A percentile compares a stretch with the other conserved stretches of the same genome.
These are phyloP conservation scores for Picus viridis DNA, from an alignment of 2,797 vertebrate species.

Conservation along the genomic window DNA sequence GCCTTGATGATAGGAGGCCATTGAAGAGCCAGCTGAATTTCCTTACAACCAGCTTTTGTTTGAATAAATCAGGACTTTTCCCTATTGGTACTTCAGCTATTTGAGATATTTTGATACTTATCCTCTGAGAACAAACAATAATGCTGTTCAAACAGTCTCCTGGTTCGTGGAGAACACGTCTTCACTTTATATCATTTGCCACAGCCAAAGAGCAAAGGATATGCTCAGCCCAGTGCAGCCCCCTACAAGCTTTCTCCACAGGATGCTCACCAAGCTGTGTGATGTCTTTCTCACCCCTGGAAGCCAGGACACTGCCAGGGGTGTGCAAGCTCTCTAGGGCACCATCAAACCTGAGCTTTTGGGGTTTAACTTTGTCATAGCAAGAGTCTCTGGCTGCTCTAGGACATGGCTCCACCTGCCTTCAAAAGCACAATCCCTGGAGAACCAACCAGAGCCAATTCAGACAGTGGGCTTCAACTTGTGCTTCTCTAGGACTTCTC, in stretches of 20 bases:
- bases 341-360: neutral
- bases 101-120: neutral
- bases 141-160: neutral
- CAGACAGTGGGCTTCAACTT: no score
- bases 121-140: neutral
- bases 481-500: neutral
- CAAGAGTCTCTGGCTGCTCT: neutral
- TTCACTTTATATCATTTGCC: neutral
- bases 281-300: neutral
- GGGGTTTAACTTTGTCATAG: neutral
- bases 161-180: neutral
- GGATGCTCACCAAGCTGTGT: neutral
- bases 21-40: neutral
- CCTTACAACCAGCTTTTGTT: neutral
- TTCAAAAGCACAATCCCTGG: neutral
- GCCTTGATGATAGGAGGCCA: neutral
- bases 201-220: neutral
- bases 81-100: neutral
- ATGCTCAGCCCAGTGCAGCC: accelerated
- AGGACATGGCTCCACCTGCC: neutral
- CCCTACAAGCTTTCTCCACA: accelerated
- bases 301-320: neutral
- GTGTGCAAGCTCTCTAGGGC: neutral
- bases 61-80: neutral
- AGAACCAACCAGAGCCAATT: accelerated